A percentile compares a stretch with the other conserved stretches of the same genome.
These are phyloP conservation scores for Hexactinellida sp. DNA, from an alignment of 37 sponge, comb jelly and placozoan genomes.

Conservation along the genomic window DNA sequence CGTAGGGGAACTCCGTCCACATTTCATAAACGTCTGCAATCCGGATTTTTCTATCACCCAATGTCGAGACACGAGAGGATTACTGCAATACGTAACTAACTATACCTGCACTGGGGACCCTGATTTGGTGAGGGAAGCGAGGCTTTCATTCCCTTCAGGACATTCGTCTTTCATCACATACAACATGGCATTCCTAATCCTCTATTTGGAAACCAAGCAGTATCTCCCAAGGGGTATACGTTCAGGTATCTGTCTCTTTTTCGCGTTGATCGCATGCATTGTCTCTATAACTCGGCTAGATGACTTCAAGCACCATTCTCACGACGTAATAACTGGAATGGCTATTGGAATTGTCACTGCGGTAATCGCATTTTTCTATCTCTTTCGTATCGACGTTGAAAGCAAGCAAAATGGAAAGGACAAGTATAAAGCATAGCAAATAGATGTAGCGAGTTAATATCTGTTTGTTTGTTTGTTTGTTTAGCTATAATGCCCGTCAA, in stretches of 20 bases:
- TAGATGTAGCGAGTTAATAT: too few species aligned
- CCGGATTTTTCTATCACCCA: constrained; percentile 32
- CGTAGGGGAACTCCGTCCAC: constrained; percentile 39
- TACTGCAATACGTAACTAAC: not conserved
- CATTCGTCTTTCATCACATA: not conserved
- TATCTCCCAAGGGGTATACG: not conserved
- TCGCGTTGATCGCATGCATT: not conserved
- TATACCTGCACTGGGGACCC: not conserved
- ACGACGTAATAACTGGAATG: not conserved
- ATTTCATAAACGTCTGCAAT: constrained; percentile 39
- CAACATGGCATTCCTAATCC: not conserved
- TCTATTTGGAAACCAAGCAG: constrained; percentile 6
- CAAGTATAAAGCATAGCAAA: too few species aligned
- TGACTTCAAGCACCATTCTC: constrained; percentile 2
- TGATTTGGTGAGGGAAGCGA: not conserved
- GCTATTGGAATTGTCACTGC: not conserved
- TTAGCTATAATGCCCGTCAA: too few species aligned
- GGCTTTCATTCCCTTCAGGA: not conserved
- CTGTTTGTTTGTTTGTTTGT: too few species aligned
- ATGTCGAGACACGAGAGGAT: not conserved
- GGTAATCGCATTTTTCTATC: not conserved
- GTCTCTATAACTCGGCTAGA: not conserved
- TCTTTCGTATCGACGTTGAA: not conserved
- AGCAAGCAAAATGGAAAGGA: too few species aligned
- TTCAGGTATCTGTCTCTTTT: not conserved